A percentile compares a stretch with the other conserved stretches of the same genome.
Evolutionary conservation across 2,797 vertebrate species (phyloP).

Genomic region (Macropodus opercularis): DNA sequence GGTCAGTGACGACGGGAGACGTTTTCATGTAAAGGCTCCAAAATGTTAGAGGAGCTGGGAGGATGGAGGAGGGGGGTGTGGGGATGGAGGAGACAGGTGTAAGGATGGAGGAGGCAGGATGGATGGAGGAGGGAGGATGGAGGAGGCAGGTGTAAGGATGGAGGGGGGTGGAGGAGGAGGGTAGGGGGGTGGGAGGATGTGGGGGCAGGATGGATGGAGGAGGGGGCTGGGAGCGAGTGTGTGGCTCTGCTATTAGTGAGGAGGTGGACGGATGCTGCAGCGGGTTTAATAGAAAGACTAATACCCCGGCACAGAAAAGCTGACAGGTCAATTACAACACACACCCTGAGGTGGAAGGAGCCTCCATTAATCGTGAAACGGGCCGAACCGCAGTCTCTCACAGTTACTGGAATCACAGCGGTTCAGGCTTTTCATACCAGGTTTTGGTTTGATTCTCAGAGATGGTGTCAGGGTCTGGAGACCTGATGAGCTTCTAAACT

Average conservation of each 20-base stretch:
- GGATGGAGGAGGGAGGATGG: no score
- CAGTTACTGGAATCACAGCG: no score
- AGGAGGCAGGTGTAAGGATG: no score
- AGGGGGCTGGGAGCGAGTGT: background rate
- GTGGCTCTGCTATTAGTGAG: background rate
- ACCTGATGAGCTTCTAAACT: no score
- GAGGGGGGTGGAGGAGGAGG: no score
- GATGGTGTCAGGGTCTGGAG: no score
- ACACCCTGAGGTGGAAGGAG: slow-evolving; percentile 5
- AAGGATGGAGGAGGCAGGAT: no score
- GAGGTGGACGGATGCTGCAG: slow-evolving; percentile 34
- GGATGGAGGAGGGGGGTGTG: background rate
- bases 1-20: slow-evolving; percentile 32
- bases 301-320: slow-evolving; percentile 55
- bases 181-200: background rate
- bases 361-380: slow-evolving; percentile 60
- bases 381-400: no score
- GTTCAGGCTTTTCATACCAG: no score
- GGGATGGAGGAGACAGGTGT: no score
- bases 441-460: no score
- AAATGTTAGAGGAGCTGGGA: background rate
- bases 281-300: slow-evolving; percentile 78
- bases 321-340: slow-evolving; percentile 76
- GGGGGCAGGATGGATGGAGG: background rate
- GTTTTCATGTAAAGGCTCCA: no score